Conservation (phyloP, 2,113 vertebrate genomes). For the Passer domesticus region DNA sequence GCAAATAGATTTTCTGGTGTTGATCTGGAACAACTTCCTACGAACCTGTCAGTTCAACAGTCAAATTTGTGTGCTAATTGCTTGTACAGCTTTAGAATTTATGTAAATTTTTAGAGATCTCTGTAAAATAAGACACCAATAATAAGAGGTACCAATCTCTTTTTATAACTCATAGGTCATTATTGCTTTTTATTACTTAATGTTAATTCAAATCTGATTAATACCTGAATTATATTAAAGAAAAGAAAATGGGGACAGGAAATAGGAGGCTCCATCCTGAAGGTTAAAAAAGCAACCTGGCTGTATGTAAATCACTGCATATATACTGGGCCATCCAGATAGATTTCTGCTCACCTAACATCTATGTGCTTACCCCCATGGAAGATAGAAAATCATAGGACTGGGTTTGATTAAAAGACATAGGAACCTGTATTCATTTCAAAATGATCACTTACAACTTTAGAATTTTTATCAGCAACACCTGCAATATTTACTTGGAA, state of each 20-base stretch:
- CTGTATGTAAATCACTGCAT: neutral
- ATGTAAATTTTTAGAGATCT: neutral
- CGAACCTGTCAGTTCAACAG: neutral
- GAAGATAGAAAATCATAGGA: neutral
- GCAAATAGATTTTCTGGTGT: neutral
- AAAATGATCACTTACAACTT: neutral
- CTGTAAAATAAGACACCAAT: neutral
- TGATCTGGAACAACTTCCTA: neutral
- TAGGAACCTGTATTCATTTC: neutral
- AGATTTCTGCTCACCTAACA: neutral
- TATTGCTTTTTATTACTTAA: neutral
- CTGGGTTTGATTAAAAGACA: neutral
- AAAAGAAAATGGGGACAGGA: neutral
- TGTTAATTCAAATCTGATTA: neutral
- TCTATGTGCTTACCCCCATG: neutral
- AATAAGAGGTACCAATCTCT: neutral
- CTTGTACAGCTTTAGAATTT: neutral
- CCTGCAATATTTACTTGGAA: neutral
- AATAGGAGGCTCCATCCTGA: neutral
- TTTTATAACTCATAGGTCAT: neutral
- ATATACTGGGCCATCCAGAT: neutral
- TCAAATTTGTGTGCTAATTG: neutral
- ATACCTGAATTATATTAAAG: neutral
- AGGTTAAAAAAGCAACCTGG: neutral
- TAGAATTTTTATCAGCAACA: neutral